A percentile compares a stretch with the other conserved stretches of the same genome.
Evolutionary conservation across 1,140 invertebrate genomes (phyloP).

Genomic region (Heliconius melpomene): DNA sequence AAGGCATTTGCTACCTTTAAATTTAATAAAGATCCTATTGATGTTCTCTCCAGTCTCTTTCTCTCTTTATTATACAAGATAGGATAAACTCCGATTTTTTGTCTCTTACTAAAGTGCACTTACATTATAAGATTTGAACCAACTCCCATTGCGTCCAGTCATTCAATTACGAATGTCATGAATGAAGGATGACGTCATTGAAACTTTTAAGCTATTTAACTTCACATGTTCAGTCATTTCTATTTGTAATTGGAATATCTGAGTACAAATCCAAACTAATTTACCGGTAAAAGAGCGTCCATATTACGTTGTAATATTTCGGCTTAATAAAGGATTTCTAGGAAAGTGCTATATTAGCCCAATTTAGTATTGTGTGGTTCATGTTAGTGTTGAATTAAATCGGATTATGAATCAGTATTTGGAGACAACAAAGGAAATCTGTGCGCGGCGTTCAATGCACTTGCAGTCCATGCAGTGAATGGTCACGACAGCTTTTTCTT

Average conservation of each 20-base stretch:
- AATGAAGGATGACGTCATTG: background rate
- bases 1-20: too few relatives aligned
- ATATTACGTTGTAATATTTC: background rate
- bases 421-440: constrained; percentile 11
- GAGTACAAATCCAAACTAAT: background rate
- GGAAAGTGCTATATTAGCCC: background rate
- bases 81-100: too few relatives aligned
- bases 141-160: too few relatives aligned
- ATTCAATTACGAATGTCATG: too few relatives aligned
- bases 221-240: background rate
- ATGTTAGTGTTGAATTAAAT: background rate
- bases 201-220: background rate
- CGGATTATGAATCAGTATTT: background rate
- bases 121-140: background rate
- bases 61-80: too few relatives aligned
- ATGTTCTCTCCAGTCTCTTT: too few relatives aligned
- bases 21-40: too few relatives aligned
- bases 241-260: background rate
- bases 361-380: background rate
- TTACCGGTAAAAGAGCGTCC: background rate
- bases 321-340: background rate
- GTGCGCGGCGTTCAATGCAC: background rate
- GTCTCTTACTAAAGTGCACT: too few relatives aligned
- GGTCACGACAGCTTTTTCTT: background rate
- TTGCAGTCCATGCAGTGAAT: background rate